Base-by-base conservation (phyloP, 2,888 invertebrate species). In the Scrobipalpa costella region DNA sequence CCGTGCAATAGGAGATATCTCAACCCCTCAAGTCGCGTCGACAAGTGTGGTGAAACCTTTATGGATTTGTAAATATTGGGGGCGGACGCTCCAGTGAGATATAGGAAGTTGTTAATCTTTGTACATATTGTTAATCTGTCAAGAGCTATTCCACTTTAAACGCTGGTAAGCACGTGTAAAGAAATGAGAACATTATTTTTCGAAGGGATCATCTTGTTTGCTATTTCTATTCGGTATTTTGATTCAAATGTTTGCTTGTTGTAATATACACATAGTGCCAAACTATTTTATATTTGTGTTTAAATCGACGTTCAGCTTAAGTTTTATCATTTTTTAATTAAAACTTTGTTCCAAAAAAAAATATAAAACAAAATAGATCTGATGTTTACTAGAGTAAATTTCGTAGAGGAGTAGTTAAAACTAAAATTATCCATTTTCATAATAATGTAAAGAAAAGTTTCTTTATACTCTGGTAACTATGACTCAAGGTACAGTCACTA, bases 81-180 rank as follows among this genome's bases (percentile, higher is more conserved):
- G 63, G 67, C 63, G 61, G 61, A 61, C 64, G 77, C 74, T 76
- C 70, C 73, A 78, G 73, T 77, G 80, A 78, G 75, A 78, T 38
- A 70, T 81, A 81, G 73, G 71, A 73, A 79, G 75, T 83, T 86
- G 84, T 86, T 86, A 80, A 81, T 78, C 79, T 80, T 80, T 88
- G 88, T 89, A 89, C 86, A 88, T 59, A 89, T 86, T 84, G 85
- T 87, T 86, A 83, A 77, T 72, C 76, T 82, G 75, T 83, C 77
- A 84, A 85, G 82, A 83, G 83, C 80, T 86, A 82, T 82, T 81
- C 77, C 79, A 81, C 78, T 74, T 74, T 74, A 76, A 72, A 72
- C 71, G 71, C 69, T 66, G 76, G 78, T 78, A 73, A 80, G 67
- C 74, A 80, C 76, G 80, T 83, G 78, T 81, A 74, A 84, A 84